phyloP scores from a whole-genome alignment of 1,140 invertebrate species.

The Philopotamus ludificatus region DNA sequence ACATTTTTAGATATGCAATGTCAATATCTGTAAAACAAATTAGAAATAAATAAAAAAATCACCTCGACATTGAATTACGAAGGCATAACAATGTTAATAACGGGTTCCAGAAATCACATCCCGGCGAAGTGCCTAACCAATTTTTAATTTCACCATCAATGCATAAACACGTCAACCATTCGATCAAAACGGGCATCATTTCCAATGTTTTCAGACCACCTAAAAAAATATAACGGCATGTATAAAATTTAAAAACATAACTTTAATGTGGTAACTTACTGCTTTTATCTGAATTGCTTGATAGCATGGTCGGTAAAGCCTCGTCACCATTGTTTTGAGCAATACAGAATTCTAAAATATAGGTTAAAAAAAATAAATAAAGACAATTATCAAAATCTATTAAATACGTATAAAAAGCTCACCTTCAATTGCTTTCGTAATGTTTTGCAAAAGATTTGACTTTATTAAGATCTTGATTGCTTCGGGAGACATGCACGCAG shows the following conservation, averaged over 20 bases:
- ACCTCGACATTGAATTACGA: constrained; percentile 55
- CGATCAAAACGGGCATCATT: constrained; percentile 64
- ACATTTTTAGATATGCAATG: neutral
- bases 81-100: constrained; percentile 74
- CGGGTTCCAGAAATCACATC: constrained; percentile 80
- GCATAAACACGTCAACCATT: constrained; percentile 79
- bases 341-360: constrained; percentile 37
- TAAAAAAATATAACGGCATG: constrained; percentile 12
- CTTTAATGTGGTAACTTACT: neutral
- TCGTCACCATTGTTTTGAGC: constrained; percentile 2
- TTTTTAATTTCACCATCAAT: constrained; percentile 78
- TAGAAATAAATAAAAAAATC: no score
- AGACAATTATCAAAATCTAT: no score
- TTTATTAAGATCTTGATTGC: constrained; percentile 73
- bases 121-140: constrained; percentile 79
- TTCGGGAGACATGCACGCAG: constrained; percentile 72
- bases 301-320: constrained; percentile 15
- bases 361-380: no score
- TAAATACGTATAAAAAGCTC: no score
- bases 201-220: constrained; percentile 45
- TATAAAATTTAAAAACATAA: constrained; percentile 2
- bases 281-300: constrained; percentile 33
- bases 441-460: constrained; percentile 65
- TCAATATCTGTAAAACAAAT: neutral
- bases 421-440: constrained; percentile 48